These are phyloP conservation scores for Andrena bucephala DNA, from an alignment of 2,888 invertebrate genomes.

Conservation along the genomic window DNA sequence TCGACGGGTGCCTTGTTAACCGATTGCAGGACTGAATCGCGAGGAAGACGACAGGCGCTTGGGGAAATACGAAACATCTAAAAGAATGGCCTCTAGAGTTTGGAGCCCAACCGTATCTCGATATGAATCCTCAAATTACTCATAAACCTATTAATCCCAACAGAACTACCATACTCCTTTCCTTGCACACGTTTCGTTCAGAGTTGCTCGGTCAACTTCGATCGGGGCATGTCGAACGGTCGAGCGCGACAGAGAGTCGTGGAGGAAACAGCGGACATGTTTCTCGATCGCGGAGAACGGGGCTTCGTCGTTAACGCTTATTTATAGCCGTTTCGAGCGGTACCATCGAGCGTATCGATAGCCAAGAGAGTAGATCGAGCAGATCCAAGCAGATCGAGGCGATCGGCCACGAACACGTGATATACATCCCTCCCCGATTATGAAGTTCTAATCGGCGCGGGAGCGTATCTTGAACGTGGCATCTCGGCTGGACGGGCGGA, in stretches of 20 bases:
- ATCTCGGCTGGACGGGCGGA: background rate
- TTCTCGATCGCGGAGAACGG: background rate
- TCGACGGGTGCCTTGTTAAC: too few species aligned
- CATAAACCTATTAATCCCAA: too few species aligned
- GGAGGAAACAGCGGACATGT: conserved; percentile 16
- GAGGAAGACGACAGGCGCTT: background rate
- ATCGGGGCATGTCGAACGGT: conserved; percentile 11
- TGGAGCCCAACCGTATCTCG: background rate
- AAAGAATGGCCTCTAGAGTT: background rate
- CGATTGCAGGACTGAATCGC: background rate
- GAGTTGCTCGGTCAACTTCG: background rate
- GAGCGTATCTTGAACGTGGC: background rate
- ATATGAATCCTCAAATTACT: background rate
- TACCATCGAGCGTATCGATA: conserved; percentile 38
- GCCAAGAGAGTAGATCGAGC: background rate
- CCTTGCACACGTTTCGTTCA: background rate
- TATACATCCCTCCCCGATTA: conserved; percentile 20
- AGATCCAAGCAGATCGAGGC: background rate
- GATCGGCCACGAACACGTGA: background rate
- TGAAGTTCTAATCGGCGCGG: conserved; percentile 11
- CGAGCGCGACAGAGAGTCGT: conserved; percentile 10
- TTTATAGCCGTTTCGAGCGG: conserved; percentile 39
- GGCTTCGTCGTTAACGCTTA: conserved; percentile 44
- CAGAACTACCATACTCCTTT: too few species aligned
- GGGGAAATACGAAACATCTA: conserved; percentile 15